phyloP scores from a whole-genome alignment of 2,797 vertebrate genomes.

The Spinus olivaceus region DNA sequence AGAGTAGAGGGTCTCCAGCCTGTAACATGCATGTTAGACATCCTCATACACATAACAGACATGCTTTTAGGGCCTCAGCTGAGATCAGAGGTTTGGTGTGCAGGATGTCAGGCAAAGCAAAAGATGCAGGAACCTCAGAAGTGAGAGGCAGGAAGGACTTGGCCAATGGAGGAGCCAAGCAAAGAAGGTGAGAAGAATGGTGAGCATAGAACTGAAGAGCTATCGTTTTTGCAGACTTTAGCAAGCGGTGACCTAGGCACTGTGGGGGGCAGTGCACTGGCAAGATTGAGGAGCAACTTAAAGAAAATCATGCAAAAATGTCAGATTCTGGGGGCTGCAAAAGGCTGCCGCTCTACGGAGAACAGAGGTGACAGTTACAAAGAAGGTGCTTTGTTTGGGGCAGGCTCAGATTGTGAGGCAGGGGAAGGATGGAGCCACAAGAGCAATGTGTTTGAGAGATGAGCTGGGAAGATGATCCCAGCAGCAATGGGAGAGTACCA shows the following conservation, averaged over 20 bases:
- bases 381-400: background rate
- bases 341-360: background rate
- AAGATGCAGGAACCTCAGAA: background rate
- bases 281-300: background rate
- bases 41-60: fast-evolving
- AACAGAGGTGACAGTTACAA: background rate
- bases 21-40: background rate
- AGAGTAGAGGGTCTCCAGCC: background rate
- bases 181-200: background rate
- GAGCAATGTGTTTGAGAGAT: background rate
- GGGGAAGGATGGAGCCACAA: background rate
- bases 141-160: background rate
- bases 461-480: background rate
- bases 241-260: background rate
- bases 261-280: background rate
- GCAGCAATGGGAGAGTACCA: background rate
- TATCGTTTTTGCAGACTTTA: background rate
- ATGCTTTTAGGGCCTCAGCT: background rate
- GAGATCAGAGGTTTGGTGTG: background rate
- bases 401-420: background rate
- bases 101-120: background rate
- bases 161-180: background rate
- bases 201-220: background rate
- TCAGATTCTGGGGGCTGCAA: background rate
- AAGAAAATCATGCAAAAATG: background rate